A percentile compares a stretch with the other conserved stretches of the same genome.
phyloP scores from a whole-genome alignment of 2,888 invertebrate species.

The Tetheella fluctuosa region DNA sequence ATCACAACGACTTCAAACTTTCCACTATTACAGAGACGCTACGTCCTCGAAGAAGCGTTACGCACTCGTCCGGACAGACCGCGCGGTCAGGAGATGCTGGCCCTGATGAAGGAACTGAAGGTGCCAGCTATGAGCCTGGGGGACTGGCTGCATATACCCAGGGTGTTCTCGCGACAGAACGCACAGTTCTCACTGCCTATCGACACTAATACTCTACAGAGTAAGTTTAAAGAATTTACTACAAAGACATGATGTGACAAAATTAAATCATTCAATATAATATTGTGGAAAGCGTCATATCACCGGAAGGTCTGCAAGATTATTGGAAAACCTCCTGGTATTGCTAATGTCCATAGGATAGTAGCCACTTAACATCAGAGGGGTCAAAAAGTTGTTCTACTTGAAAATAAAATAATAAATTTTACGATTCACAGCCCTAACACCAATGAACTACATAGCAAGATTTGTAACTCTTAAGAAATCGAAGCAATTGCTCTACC shows the following conservation, averaged over 20 bases:
- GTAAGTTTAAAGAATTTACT: conserved; percentile 55
- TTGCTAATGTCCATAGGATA: no score
- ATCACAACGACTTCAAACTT: no score
- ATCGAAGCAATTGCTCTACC: conserved; percentile 77
- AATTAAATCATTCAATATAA: no score
- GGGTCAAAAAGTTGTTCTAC: no score
- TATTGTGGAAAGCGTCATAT: no score
- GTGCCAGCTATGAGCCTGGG: conserved; percentile 80
- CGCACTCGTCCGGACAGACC: conserved; percentile 77
- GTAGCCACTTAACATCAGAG: no score
- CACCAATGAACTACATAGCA: conserved; percentile 88
- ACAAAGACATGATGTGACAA: no score
- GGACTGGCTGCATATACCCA: conserved; percentile 87
- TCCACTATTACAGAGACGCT: conserved; percentile 78
- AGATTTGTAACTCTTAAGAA: conserved; percentile 87
- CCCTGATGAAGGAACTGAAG: conserved; percentile 75
- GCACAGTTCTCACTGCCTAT: conserved; percentile 91
- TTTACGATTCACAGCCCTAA: conserved; percentile 80
- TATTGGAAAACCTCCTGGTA: no score
- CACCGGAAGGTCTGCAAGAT: no score
- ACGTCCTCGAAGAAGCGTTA: conserved; percentile 88
- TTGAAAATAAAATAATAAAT: no score
- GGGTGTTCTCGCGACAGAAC: conserved; percentile 89
- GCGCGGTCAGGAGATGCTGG: conserved; percentile 78
- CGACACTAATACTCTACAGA: conserved; percentile 72